A percentile compares a stretch with the other conserved stretches of the same genome.
These are phyloP conservation scores for Drosophila heteroneura DNA, from an alignment of 2,888 invertebrate species.

Conservation along the genomic window DNA sequence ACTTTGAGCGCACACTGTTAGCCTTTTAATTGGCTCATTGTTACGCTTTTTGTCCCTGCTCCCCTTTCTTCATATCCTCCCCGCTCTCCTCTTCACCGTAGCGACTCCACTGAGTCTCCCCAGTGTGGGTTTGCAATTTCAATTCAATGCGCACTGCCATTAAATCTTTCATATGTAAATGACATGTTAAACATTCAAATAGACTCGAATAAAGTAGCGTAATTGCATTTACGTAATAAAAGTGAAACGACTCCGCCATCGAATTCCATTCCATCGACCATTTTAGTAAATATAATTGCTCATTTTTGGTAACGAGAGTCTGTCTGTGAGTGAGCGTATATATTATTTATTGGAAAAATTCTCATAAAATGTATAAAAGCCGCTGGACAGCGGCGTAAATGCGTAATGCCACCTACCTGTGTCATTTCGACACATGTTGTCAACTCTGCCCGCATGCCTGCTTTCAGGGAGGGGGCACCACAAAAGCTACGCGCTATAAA, in stretches of 20 bases:
- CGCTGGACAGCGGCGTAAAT: constrained; percentile 34
- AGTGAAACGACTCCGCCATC: constrained; percentile 21
- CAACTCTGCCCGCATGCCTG: constrained; percentile 11
- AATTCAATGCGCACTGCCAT: constrained; percentile 63
- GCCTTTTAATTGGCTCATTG: constrained; percentile 77
- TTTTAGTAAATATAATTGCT: constrained; percentile 38
- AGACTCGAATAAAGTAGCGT: constrained; percentile 76
- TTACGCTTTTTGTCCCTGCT: constrained; percentile 35
- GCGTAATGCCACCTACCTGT: constrained; percentile 50
- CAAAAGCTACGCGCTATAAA: background rate
- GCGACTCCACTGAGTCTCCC: background rate
- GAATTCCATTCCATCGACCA: background rate
- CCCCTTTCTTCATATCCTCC: background rate
- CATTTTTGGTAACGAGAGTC: constrained; percentile 25
- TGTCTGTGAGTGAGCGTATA: constrained; percentile 18
- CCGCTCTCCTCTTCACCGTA: background rate
- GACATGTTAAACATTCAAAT: constrained; percentile 77
- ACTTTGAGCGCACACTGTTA: constrained; percentile 71
- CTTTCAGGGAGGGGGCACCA: background rate
- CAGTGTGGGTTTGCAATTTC: constrained; percentile 46
- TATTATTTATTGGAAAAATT: constrained; percentile 69
- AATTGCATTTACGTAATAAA: constrained; percentile 72
- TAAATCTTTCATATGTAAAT: constrained; percentile 77
- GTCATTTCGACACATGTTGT: constrained; percentile 52
- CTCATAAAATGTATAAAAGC: constrained; percentile 61